phyloP scores from a whole-genome alignment of 2,797 vertebrate species.

The Sciurus vulgaris region DNA sequence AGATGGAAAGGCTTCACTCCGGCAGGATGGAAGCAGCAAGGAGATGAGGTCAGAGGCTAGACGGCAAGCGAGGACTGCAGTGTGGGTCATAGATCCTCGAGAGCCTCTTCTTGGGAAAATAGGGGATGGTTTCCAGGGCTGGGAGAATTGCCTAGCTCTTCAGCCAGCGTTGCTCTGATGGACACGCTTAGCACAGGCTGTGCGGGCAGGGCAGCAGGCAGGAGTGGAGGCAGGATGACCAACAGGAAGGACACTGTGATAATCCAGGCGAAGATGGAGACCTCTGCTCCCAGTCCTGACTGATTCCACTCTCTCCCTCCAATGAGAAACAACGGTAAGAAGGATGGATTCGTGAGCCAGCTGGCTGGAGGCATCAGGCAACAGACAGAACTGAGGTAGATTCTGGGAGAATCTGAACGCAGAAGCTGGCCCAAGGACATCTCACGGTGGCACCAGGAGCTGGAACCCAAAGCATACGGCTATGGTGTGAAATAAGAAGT shows the following conservation, averaged over 20 bases:
- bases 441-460: rapidly evolving
- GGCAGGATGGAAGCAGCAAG: neutral
- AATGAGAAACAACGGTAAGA: neutral
- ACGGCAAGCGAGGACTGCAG: neutral
- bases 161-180: neutral
- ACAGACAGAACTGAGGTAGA: neutral
- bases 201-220: neutral
- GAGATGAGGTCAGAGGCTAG: neutral
- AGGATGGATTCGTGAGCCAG: neutral
- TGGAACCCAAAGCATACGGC: neutral
- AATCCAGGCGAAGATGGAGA: too few relatives aligned
- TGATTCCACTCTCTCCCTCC: neutral
- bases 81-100: neutral
- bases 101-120: neutral
- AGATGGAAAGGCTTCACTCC: neutral
- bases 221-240: neutral
- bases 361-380: too few relatives aligned
- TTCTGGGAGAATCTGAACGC: neutral
- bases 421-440: neutral
- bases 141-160: too few relatives aligned
- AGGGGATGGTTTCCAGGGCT: neutral
- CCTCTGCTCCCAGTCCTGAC: neutral
- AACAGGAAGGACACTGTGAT: too few relatives aligned
- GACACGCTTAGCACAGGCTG: neutral
- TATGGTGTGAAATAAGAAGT: too few relatives aligned